Conservation (phyloP, 2,113 vertebrate species). For the Rhinoderma darwinii region DNA sequence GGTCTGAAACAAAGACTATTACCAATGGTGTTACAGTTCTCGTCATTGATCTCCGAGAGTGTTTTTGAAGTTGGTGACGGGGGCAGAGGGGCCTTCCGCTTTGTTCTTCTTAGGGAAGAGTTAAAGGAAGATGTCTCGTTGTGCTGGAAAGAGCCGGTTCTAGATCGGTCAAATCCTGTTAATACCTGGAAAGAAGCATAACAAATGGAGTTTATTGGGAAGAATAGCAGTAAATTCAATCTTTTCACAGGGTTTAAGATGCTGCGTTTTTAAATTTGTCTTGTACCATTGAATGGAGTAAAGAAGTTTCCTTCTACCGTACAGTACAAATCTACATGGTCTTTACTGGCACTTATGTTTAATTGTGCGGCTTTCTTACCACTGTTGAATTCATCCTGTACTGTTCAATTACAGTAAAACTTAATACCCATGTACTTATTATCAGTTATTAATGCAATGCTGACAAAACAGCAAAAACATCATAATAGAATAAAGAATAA, state of each 20-base stretch:
- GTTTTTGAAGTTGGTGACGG: constrained; percentile 64
- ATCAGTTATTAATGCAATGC: too few relatives aligned
- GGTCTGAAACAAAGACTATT: constrained; percentile 46
- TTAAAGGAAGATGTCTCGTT: constrained; percentile 71
- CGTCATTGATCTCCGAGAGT: constrained; percentile 68
- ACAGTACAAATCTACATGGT: too few relatives aligned
- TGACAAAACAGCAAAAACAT: too few relatives aligned
- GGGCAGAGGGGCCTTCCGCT: constrained; percentile 92
- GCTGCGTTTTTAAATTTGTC: too few relatives aligned
- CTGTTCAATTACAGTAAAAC: too few relatives aligned
- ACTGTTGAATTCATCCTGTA: too few relatives aligned
- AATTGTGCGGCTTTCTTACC: too few relatives aligned
- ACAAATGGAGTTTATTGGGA: neutral
- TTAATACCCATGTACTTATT: too few relatives aligned
- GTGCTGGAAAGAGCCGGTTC: constrained; percentile 73
- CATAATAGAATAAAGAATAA: too few relatives aligned
- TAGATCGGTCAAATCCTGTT: constrained; percentile 62
- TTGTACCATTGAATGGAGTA: too few relatives aligned
- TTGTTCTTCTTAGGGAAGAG: constrained; percentile 87
- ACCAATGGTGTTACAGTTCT: constrained; percentile 67
- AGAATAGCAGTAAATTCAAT: neutral
- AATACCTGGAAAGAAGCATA: constrained; percentile 60
- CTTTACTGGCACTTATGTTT: too few relatives aligned
- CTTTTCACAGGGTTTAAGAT: neutral
- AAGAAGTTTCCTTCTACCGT: too few relatives aligned